Evolutionary conservation across 2,888 invertebrate species (phyloP).

Genomic region (Nomada ruficornis): DNA sequence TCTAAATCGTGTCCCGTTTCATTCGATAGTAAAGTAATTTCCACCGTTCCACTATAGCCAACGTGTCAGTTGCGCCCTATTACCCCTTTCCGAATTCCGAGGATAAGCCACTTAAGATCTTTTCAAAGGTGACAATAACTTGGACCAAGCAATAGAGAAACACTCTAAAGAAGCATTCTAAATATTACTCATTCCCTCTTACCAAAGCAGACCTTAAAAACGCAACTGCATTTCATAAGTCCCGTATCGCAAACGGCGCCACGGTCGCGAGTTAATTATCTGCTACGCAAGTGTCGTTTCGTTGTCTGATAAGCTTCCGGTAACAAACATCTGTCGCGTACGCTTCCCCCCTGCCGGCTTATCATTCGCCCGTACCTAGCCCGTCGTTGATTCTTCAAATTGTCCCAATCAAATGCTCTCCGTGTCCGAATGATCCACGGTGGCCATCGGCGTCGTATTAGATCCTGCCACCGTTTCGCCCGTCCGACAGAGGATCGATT

Average conservation of each 20-base stretch:
- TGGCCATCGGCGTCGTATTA: too few relatives aligned
- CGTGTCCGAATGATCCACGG: too few relatives aligned
- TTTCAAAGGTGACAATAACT: too few relatives aligned
- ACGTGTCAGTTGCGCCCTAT: too few relatives aligned
- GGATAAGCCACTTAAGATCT: too few relatives aligned
- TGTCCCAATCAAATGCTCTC: not conserved
- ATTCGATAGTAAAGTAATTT: too few relatives aligned
- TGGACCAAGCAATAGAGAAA: too few relatives aligned
- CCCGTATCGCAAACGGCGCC: not conserved
- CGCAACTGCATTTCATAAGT: not conserved
- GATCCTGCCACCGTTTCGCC: too few relatives aligned
- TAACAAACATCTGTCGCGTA: slow-evolving; percentile 33
- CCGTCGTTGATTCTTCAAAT: not conserved
- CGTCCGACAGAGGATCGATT: slow-evolving; percentile 1
- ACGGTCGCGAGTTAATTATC: slow-evolving; percentile 12
- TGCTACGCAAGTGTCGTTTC: not conserved
- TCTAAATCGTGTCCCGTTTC: too few relatives aligned
- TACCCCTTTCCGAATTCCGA: too few relatives aligned
- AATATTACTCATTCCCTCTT: not conserved
- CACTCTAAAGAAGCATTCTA: too few relatives aligned
- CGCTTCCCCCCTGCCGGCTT: not conserved
- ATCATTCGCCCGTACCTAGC: not conserved
- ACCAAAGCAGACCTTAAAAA: not conserved
- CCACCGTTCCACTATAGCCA: too few relatives aligned
- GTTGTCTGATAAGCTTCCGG: slow-evolving; percentile 33